Percentiles rank a stretch among this genome's conserved stretches.
Conservation (phyloP, 2,888 invertebrate genomes). For the Electrophaes corylata region DNA sequence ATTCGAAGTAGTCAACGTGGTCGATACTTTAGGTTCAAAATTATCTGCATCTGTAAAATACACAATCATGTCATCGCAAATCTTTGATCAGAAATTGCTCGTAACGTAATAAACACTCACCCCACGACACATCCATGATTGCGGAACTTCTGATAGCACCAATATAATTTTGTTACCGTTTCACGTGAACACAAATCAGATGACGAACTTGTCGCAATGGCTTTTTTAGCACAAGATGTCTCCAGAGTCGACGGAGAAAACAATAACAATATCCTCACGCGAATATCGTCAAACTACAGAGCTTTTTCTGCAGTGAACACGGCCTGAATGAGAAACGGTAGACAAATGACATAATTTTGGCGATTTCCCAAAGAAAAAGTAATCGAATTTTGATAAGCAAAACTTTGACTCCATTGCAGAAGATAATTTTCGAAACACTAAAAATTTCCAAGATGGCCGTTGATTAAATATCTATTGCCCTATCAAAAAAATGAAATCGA, state of each 20-base stretch:
- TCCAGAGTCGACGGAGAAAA: constrained; percentile 77
- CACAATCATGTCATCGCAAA: constrained; percentile 55
- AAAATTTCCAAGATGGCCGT: constrained; percentile 71
- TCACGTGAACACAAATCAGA: constrained; percentile 75
- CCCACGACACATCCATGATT: constrained; percentile 89
- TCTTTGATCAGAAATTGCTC: constrained; percentile 43
- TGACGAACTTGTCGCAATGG: constrained; percentile 69
- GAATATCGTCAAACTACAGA: constrained; percentile 81
- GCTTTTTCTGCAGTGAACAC: constrained; percentile 77
- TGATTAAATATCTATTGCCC: constrained; percentile 50
- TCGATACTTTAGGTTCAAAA: constrained; percentile 87
- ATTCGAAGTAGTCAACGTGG: constrained; percentile 85
- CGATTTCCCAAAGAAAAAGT: constrained; percentile 76
- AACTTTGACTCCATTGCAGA: constrained; percentile 83
- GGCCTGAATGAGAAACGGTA: constrained; percentile 73
- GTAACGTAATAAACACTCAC: constrained; percentile 70
- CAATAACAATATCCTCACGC: constrained; percentile 72
- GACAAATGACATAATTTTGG: constrained; percentile 82
- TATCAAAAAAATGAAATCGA: constrained; percentile 24
- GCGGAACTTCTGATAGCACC: constrained; percentile 67
- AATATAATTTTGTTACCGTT: constrained; percentile 73
- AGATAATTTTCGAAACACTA: constrained; percentile 79
- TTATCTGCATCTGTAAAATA: constrained; percentile 88
- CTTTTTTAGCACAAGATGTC: constrained; percentile 83
- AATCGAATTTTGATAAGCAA: constrained; percentile 78